phyloP scores from a whole-genome alignment of 1,140 invertebrate genomes.

The Drosophila sulfurigaster region DNA sequence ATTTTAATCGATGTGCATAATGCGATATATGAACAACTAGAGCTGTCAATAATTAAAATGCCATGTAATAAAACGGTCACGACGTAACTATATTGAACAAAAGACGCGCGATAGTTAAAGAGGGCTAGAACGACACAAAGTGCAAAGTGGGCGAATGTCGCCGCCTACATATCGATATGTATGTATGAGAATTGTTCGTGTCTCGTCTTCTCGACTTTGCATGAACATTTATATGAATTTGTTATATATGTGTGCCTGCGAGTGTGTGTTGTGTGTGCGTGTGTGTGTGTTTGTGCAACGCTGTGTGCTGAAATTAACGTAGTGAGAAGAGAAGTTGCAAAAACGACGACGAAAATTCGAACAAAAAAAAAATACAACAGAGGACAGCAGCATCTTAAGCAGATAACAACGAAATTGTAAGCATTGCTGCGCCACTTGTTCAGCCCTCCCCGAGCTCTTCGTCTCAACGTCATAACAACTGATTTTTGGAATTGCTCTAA shows the following conservation, averaged over 20 bases:
- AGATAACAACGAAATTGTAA: slow-evolving; percentile 38
- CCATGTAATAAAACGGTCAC: slow-evolving; percentile 30
- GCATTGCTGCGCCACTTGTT: slow-evolving; percentile 3
- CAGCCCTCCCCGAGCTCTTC: not conserved
- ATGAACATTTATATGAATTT: slow-evolving; percentile 15
- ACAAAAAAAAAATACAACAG: slow-evolving; percentile 28
- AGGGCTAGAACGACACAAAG: slow-evolving; percentile 37
- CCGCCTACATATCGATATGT: slow-evolving; percentile 53
- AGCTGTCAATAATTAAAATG: slow-evolving; percentile 11
- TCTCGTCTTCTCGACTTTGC: not conserved
- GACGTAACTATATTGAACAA: slow-evolving; percentile 46
- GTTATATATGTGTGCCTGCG: slow-evolving; percentile 6
- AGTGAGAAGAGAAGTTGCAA: slow-evolving; percentile 66
- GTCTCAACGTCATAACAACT: not conserved
- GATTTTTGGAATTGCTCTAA: slow-evolving; percentile 55
- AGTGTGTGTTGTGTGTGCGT: slow-evolving; percentile 11
- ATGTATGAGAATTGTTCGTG: slow-evolving; percentile 31
- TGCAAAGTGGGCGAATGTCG: slow-evolving; percentile 49
- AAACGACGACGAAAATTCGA: slow-evolving; percentile 55
- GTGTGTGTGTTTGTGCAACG: slow-evolving; percentile 50
- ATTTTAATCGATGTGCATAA: not conserved
- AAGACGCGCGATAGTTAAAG: slow-evolving; percentile 47
- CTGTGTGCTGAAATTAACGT: slow-evolving; percentile 72
- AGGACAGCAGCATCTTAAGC: slow-evolving; percentile 41
- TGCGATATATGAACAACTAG: slow-evolving; percentile 24